phyloP scores from a whole-genome alignment of 2,888 invertebrate genomes.

The Chymomyza caudatula region DNA sequence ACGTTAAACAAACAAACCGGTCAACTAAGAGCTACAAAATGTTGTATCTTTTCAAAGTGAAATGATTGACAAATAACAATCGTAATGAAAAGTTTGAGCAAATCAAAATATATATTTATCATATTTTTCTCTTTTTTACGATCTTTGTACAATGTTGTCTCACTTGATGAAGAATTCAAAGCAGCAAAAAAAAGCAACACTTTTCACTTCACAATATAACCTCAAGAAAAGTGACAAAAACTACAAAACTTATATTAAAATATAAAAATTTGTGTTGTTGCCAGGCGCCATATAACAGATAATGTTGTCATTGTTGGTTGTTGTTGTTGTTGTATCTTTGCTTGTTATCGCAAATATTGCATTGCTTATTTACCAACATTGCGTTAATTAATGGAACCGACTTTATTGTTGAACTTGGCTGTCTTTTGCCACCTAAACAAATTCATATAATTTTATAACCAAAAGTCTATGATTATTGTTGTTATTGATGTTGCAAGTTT shows the following conservation, averaged over 20 bases:
- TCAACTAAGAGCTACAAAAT: no score
- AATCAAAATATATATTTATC: slow-evolving; percentile 28
- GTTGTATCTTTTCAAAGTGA: neutral
- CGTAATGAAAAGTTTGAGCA: no score
- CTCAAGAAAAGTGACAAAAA: neutral
- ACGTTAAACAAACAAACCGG: no score
- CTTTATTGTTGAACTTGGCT: neutral
- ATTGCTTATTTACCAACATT: neutral
- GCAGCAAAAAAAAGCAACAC: neutral
- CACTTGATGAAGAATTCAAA: neutral
- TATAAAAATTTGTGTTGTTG: no score
- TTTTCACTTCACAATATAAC: no score
- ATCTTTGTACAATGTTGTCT: neutral
- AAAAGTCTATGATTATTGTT: neutral
- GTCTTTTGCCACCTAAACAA: neutral
- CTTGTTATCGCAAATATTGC: neutral
- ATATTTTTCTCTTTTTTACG: no score
- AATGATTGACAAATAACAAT: slow-evolving; percentile 9
- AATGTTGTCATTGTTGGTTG: no score
- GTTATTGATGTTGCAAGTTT: neutral
- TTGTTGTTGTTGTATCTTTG: neutral
- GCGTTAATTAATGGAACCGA: neutral
- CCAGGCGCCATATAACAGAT: neutral
- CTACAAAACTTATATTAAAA: neutral
- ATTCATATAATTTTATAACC: neutral